Evolutionary conservation across 2,888 invertebrate species (phyloP).

Genomic region (Iphiclides podalirius): DNA sequence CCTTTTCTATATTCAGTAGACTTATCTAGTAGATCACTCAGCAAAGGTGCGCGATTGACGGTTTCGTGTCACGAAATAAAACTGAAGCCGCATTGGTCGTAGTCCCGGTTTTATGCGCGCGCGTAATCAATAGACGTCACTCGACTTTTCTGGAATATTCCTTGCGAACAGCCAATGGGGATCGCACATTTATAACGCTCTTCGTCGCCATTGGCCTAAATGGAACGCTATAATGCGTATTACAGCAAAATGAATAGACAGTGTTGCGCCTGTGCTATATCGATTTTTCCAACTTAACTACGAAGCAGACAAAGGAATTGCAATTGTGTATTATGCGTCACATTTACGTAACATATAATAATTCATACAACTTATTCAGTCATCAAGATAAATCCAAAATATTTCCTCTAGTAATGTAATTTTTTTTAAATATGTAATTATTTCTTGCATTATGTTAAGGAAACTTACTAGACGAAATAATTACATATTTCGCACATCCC

Average conservation of each 20-base stretch:
- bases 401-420: too few species aligned
- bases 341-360: not conserved
- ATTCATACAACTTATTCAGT: too few species aligned
- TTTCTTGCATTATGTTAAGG: too few species aligned
- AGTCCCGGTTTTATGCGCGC: constrained; percentile 41
- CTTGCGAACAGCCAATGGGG: constrained; percentile 49
- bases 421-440: too few species aligned
- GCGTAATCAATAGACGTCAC: constrained; percentile 60
- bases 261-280: constrained; percentile 21
- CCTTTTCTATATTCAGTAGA: constrained; percentile 44
- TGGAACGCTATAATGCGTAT: constrained; percentile 29
- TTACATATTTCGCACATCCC: too few species aligned
- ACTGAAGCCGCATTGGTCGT: constrained; percentile 40
- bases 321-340: not conserved
- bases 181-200: constrained; percentile 32
- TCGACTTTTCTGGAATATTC: constrained; percentile 72
- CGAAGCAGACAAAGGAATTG: constrained; percentile 20
- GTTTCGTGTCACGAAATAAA: constrained; percentile 69
- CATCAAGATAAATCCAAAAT: too few species aligned
- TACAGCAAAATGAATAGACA: constrained; percentile 23
- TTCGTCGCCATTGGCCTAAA: constrained; percentile 49
- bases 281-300: constrained; percentile 16
- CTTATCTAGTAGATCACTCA: constrained; percentile 62
- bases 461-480: too few species aligned
- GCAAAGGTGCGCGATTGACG: constrained; percentile 76